These are phyloP conservation scores for Hylomyscus alleni DNA, from an alignment of 2,797 vertebrate species.

Conservation along the genomic window DNA sequence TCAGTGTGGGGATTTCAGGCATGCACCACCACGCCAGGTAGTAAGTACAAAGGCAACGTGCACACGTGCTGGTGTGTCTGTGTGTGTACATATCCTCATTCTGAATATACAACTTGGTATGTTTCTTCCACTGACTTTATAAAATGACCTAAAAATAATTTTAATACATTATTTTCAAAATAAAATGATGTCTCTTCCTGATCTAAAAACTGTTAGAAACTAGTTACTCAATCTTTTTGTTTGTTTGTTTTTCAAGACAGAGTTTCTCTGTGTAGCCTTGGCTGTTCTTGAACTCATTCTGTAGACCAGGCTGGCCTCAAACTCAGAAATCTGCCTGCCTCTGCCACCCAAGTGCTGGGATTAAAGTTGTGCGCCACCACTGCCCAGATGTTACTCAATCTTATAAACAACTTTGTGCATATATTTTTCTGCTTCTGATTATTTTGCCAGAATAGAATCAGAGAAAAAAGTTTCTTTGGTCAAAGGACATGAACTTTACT, in stretches of 20 bases:
- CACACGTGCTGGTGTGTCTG: too few species aligned
- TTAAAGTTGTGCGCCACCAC: too few species aligned
- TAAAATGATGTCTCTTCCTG: conserved; percentile 32
- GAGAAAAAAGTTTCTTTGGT: conserved; percentile 34
- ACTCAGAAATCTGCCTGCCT: too few species aligned
- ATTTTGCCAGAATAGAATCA: not conserved
- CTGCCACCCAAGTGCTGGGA: too few species aligned
- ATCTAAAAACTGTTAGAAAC: conserved; percentile 29
- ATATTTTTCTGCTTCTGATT: conserved; percentile 40
- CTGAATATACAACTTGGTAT: conserved; percentile 49
- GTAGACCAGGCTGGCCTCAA: too few species aligned
- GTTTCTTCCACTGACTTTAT: conserved; percentile 39
- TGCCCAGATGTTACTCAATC: not conserved
- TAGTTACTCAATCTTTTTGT: not conserved
- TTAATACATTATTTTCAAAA: conserved; percentile 54
- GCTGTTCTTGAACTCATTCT: too few species aligned
- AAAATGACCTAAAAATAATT: conserved; percentile 55
- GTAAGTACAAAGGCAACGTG: not conserved
- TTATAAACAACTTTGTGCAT: conserved; percentile 34
- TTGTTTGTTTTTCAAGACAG: too few species aligned
- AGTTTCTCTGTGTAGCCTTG: too few species aligned
- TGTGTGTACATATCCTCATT: conserved; percentile 27
- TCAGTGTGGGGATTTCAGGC: not conserved
- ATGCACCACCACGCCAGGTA: not conserved
- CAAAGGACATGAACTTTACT: conserved; percentile 19